These are phyloP conservation scores for Pyrrhosoma nymphula DNA, from an alignment of 2,888 invertebrate genomes.

Conservation along the genomic window DNA sequence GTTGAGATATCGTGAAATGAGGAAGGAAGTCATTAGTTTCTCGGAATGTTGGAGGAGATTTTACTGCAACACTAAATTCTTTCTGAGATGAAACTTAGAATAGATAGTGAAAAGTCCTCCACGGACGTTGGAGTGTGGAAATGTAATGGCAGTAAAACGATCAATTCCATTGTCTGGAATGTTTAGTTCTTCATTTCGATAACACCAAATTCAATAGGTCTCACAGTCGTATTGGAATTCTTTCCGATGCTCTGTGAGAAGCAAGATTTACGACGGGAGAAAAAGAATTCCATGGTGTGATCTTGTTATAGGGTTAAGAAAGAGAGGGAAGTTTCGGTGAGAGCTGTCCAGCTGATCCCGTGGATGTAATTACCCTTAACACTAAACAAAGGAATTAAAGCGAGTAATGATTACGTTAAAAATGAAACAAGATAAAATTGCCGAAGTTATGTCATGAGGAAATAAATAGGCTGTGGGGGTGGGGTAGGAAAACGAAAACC, in stretches of 20 bases:
- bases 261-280: background rate
- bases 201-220: background rate
- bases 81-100: too few relatives aligned
- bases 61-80: too few relatives aligned
- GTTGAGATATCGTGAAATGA: too few relatives aligned
- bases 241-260: background rate
- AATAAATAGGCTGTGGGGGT: background rate
- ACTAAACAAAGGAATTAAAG: background rate
- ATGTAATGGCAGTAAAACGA: background rate
- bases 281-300: background rate
- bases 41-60: too few relatives aligned
- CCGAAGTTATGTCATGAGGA: background rate
- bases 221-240: background rate
- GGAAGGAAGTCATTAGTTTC: too few relatives aligned
- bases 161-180: background rate
- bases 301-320: background rate
- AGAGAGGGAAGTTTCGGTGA: background rate
- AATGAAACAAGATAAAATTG: background rate
- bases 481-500: background rate
- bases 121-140: background rate
- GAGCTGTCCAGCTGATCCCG: background rate
- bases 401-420: constrained; percentile 12
- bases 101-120: too few relatives aligned
- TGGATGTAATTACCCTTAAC: background rate
- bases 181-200: background rate